Evolutionary conservation across 2,113 vertebrate genomes (phyloP), one percentile per base, ranked within the genome.

Genomic region (Gobiocypris rarus): DNA sequence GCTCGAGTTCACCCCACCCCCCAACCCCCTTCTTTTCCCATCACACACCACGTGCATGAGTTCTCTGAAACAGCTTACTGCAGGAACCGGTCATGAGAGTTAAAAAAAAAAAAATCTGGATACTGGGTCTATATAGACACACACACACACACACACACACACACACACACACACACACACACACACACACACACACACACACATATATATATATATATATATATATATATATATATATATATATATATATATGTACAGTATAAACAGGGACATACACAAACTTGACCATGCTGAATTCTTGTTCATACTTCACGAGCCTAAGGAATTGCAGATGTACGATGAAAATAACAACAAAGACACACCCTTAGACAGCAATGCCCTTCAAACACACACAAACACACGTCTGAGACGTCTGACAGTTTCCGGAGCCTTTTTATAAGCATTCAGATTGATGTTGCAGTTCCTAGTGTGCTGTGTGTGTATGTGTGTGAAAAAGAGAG

Each of bases 391-490:
- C 34, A 67, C 69, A 48, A 14, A 67, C 90, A 91, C 89, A 89
- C 89, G 90, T 89, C 89, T 84, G 78, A 89, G 86, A 89, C 90
- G 90, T 91, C 91, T 83, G 90, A 88, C 77, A 85, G 83, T 89
- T 91, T 93, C 90, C 81, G 77, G 85, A 85, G 84, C 82, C 87
- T 87, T 31, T 86, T 67, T 73, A 85, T 83, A 84, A 89, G 71
- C 77, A 43, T 76, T 85, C 86, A 90, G 90, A 93, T 93, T 92
- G 90, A 92, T 91, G 89, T 84, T 85, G 79, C 26, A 48, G 61
- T 88, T 88, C 85, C 31, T 86, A 77, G 59, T 81, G 69, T 85
- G 83, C 83, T 45, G 43, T 45, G 43, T 45, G 43, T 45, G 43
- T 48, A 10, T 7, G 26, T 7, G 61, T 0, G 6, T 28, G 9